Evolutionary conservation across 1,140 invertebrate genomes (phyloP), one percentile per base, ranked within the genome.

Genomic region (Atta cephalotes): DNA sequence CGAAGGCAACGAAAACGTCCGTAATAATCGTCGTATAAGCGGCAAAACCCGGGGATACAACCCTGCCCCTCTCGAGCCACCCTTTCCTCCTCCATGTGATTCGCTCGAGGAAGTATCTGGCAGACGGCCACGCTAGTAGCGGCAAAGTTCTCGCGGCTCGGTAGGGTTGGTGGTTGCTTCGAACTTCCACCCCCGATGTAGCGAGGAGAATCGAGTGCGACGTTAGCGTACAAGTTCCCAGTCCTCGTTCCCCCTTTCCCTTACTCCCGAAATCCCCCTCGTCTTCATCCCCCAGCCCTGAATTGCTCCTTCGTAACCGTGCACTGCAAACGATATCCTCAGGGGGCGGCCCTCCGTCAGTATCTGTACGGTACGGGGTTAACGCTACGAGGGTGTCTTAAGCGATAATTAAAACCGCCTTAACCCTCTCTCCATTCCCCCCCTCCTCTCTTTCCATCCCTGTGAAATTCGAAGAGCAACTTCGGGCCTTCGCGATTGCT

Each of bases 391-490:
- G 90, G 88, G 92, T 88, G 88, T 78, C 92, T 93, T 92, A 90
- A 92, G 89, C 91, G 91, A 92, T 92, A 94, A 94, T 94, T 93
- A 93, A 94, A 93, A 92, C 92, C 92, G 88, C 88, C 92, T 87
- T 91, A 89, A 90, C 90, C 87, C 77, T 21, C 56, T 28, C 16
- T 86, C 82, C 72, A 39, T 78, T 35, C 53, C 35, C 70, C 66
- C 16, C 10, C 86, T 2, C 31, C 31, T 4, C 25, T 31, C 10
- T 31, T 21, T 58, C 28, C 51, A 51, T 7, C 31, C 80, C 28
- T 31, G 80, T 60, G 91, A 88, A 92, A 93, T 91, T 92, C 87
- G 89, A 86, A 87, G 88, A 92, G 89, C 89, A 92, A 93, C 84
- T 93, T 93, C 66, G 85, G 78, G 72, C 62, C 82, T 66, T 85